Evolutionary conservation across 2,113 vertebrate genomes (phyloP).

Genomic region (Carassius carassius): DNA sequence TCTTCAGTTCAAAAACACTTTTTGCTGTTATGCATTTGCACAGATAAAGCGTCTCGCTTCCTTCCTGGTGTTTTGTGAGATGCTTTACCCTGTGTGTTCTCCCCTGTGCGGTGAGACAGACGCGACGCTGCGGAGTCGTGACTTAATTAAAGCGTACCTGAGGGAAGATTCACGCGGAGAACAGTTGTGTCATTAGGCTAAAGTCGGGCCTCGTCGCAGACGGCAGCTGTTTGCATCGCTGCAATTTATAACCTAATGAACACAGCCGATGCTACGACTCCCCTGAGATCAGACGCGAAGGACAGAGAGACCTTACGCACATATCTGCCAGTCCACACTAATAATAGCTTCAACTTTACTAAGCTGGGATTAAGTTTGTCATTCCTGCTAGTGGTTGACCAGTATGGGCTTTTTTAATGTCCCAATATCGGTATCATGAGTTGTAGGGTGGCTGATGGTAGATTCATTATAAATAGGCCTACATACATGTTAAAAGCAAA

Average conservation of each 20-base stretch:
- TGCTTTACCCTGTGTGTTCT: background rate
- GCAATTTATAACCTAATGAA: slow-evolving; percentile 47
- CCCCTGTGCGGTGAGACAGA: background rate
- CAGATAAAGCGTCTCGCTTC: background rate
- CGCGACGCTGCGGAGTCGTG: background rate
- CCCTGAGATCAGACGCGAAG: slow-evolving; percentile 55
- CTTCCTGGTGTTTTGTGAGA: background rate
- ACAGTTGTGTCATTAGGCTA: slow-evolving; percentile 66
- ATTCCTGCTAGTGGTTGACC: background rate
- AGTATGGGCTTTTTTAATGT: background rate
- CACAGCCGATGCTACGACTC: slow-evolving; percentile 41
- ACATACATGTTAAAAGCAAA: too few relatives aligned
- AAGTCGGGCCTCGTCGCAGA: slow-evolving; percentile 15
- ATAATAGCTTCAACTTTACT: background rate
- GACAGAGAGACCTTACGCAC: slow-evolving; percentile 43
- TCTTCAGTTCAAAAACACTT: background rate
- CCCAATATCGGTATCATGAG: background rate
- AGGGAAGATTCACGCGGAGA: slow-evolving; percentile 60
- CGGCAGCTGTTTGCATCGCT: slow-evolving; percentile 40
- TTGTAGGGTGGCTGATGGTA: background rate
- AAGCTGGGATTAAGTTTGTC: background rate
- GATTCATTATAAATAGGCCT: background rate
- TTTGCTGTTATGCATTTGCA: background rate
- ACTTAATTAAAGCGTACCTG: slow-evolving; percentile 73
- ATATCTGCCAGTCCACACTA: slow-evolving; percentile 32